A percentile compares a stretch with the other conserved stretches of the same genome.
phyloP scores from a whole-genome alignment of 1,140 invertebrate genomes.

The Charaxes varanes region DNA sequence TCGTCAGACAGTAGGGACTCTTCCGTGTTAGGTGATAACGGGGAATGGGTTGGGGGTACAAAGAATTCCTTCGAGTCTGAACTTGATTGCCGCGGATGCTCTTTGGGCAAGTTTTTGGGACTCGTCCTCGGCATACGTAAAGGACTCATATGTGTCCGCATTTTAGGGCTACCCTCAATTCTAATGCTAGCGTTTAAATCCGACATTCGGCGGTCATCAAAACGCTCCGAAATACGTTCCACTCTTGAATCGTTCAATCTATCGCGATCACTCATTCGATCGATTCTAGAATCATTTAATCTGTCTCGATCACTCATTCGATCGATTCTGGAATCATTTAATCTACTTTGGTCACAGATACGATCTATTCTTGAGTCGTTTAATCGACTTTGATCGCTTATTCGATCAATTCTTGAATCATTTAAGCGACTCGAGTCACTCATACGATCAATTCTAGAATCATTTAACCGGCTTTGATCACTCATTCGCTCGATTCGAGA shows the following conservation, averaged over 20 bases:
- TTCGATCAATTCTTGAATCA: constrained; percentile 25
- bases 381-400: constrained; percentile 19
- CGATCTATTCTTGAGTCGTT: constrained; percentile 26
- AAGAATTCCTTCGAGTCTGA: constrained; percentile 49
- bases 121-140: constrained; percentile 42
- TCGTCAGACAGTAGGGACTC: constrained; percentile 60
- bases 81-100: constrained; percentile 43
- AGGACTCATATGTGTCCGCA: constrained; percentile 46
- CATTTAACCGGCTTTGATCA: constrained; percentile 23
- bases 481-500: constrained; percentile 27
- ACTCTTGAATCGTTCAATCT: constrained; percentile 28
- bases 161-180: constrained; percentile 52
- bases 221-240: constrained; percentile 25
- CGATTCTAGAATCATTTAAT: constrained; percentile 29
- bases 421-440: constrained; percentile 24
- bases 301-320: constrained; percentile 24
- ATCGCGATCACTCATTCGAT: constrained; percentile 18
- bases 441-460: constrained; percentile 24
- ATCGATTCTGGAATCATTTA: constrained; percentile 26
- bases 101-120: constrained; percentile 44
- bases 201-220: constrained; percentile 44
- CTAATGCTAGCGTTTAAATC: constrained; percentile 54
- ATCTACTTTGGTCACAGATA: constrained; percentile 19
- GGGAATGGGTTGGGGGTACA: constrained; percentile 36
- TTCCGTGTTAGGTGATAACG: constrained; percentile 59